A percentile compares a stretch with the other conserved stretches of the same genome.
Conservation (phyloP, 2,797 vertebrate genomes). For the Sphenopsis melanotis region DNA sequence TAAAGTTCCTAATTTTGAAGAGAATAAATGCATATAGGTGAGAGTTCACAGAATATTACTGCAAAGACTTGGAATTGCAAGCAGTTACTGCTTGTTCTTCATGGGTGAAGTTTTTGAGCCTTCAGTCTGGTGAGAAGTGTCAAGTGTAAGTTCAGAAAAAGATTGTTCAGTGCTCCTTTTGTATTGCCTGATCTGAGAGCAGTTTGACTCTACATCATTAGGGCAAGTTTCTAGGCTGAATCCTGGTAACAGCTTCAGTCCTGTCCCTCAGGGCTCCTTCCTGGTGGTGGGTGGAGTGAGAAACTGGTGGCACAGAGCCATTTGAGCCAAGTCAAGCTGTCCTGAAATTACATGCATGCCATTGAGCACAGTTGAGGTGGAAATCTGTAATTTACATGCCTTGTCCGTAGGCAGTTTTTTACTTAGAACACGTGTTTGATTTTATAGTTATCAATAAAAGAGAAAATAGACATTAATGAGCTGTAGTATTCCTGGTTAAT, state of each 20-base stretch:
- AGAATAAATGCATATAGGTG: neutral
- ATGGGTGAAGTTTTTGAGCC: neutral
- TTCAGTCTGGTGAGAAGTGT: neutral
- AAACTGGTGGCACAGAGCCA: neutral
- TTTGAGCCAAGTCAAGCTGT: neutral
- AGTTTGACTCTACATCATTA: neutral
- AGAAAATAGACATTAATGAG: neutral
- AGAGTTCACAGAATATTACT: neutral
- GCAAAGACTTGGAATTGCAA: neutral
- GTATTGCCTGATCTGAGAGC: neutral
- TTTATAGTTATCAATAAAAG: neutral
- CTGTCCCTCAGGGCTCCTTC: neutral
- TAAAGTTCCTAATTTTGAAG: neutral
- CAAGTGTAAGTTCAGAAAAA: neutral
- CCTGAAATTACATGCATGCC: neutral
- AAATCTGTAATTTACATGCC: neutral
- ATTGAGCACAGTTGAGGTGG: neutral
- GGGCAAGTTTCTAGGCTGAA: neutral
- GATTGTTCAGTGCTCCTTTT: neutral
- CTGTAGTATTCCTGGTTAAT: neutral
- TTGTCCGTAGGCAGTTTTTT: neutral
- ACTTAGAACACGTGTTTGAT: neutral
- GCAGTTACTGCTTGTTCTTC: neutral
- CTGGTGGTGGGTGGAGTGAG: neutral
- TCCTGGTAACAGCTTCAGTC: neutral